Conservation (phyloP, 1,140 invertebrate species). For the Hydropsyche tenuis region DNA sequence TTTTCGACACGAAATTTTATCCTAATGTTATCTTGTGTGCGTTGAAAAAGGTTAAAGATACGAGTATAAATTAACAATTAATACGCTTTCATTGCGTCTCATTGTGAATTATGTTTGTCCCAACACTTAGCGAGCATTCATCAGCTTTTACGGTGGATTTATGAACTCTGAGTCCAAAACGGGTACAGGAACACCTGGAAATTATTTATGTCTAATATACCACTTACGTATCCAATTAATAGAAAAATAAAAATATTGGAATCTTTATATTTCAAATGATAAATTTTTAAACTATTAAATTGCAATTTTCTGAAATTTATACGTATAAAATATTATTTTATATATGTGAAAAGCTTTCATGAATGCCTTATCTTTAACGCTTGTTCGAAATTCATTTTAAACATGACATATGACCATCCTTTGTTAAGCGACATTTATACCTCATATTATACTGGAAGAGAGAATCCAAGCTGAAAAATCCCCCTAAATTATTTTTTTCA, state of each 20-base stretch:
- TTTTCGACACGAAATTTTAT: conserved; percentile 3
- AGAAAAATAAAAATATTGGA: no score
- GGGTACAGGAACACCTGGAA: conserved; percentile 24
- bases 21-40: conserved; percentile 4
- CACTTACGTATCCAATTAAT: no score
- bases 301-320: no score
- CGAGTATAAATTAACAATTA: conserved; percentile 45
- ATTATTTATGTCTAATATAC: conserved; percentile 15
- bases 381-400: conserved; percentile 35
- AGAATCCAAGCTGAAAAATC: conserved; percentile 10
- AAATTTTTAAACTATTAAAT: no score
- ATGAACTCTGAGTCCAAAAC: conserved; percentile 32
- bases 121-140: conserved; percentile 39
- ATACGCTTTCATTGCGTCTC: conserved; percentile 46
- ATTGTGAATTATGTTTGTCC: conserved; percentile 43
- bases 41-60: conserved; percentile 29
- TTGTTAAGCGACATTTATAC: conserved; percentile 35
- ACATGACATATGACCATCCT: conserved; percentile 42
- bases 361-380: conserved; percentile 10
- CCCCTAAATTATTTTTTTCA: conserved; percentile 15
- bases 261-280: no score
- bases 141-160: conserved; percentile 43
- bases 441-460: conserved; percentile 16
- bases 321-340: no score
- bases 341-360: conserved; percentile 7